phyloP scores from a whole-genome alignment of 1,140 invertebrate genomes.

The Pantala flavescens region DNA sequence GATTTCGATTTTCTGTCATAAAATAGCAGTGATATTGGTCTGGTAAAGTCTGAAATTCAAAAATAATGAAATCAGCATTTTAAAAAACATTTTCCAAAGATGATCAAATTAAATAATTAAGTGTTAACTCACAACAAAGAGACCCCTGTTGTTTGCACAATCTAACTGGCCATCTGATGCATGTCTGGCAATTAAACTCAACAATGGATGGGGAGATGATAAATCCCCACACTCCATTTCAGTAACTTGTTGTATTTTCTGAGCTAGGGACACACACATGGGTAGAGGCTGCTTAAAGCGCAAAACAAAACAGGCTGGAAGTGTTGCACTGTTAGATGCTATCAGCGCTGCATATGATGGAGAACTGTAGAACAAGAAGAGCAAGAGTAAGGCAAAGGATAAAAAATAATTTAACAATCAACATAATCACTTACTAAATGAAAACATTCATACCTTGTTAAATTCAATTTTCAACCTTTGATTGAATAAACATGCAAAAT shows the following conservation, averaged over 20 bases:
- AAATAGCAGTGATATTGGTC: slow-evolving; percentile 92
- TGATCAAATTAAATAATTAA: neutral
- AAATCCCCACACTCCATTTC: slow-evolving; percentile 59
- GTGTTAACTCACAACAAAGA: slow-evolving; percentile 58
- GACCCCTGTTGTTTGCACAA: slow-evolving; percentile 55
- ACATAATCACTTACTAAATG: no score
- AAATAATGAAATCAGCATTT: slow-evolving; percentile 18
- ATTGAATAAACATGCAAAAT: no score
- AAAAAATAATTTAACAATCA: no score
- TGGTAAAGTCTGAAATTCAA: slow-evolving; percentile 58
- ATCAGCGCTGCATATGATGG: slow-evolving; percentile 71
- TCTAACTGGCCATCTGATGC: slow-evolving; percentile 56
- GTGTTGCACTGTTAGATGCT: slow-evolving; percentile 69
- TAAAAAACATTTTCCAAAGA: slow-evolving; percentile 1
- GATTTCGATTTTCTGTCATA: slow-evolving; percentile 66
- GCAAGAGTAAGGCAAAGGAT: no score
- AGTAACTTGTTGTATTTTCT: slow-evolving; percentile 59
- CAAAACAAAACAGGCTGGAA: slow-evolving; percentile 85
- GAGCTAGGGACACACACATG: slow-evolving; percentile 63
- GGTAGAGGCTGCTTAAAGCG: slow-evolving; percentile 78
- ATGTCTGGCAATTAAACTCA: slow-evolving; percentile 65
- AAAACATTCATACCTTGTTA: no score
- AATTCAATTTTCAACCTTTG: no score
- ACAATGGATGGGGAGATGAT: slow-evolving; percentile 51
- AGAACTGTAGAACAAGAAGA: slow-evolving; percentile 35